Evolutionary conservation across 92 coral and sea anemone genomes (phyloP), one percentile per base, ranked within the genome.

Genomic region (Umimayanthus chanpuru): DNA sequence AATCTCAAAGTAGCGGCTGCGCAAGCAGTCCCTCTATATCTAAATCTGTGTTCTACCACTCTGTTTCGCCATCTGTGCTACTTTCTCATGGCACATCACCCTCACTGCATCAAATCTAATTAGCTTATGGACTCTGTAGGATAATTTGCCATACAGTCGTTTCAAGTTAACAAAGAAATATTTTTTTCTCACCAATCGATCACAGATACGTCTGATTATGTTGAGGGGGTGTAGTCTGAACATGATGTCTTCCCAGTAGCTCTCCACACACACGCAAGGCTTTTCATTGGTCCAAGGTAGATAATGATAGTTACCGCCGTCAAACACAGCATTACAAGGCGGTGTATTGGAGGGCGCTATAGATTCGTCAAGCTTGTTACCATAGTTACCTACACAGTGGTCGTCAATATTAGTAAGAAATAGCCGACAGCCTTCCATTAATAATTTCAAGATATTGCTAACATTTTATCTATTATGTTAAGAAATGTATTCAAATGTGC

Each of bases 181-280:
- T 78, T 1, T 23, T 15, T 18, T 29, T n/a, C 98, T 85, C 87
- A 96, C 98, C 98, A 96, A 56, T 74, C 97, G 93, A 65, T 82
- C 91, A 32, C 92, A 89, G 38, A 94, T 91, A 11, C 90, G 86
- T 0, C 77, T 53, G 47, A 96, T 77, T 5, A 89, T 93, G 85
- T 96, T 96, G 41, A 94, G 89, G 39, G 98, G 94, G 36, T 93
- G 91, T 36, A 96, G 91, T 81, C 98, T 92, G 88, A 96, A 96
- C 26, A 96, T 89, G 71, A 96, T 96, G 86, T 96, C 91, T 56
- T 96, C 98, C 98, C 98, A 96, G 92, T 93, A 94, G 84, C 96
- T 93, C 76, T 96, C 98, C n/a, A 96, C 98, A 29, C 95, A 94
- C 56, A 96, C 98, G 71, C 98, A 93, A 20, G 98, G 98, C 76